Base-by-base conservation (phyloP, 2,113 vertebrate genomes). In the Pseudorhombus dupliciocellatus region DNA sequence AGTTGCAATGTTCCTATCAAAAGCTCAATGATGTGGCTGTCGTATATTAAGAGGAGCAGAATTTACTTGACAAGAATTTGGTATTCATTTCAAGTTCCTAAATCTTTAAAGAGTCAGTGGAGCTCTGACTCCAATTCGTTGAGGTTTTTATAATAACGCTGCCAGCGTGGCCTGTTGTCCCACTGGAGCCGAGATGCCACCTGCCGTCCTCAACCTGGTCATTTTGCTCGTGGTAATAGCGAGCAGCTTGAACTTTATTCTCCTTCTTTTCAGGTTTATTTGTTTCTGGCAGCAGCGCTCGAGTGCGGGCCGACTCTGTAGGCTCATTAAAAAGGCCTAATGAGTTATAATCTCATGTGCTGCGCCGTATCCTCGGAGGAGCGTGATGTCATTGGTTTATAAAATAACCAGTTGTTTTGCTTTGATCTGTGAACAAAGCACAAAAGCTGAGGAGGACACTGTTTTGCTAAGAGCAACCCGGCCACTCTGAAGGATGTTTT, bases 401-500 rank as follows among this genome's bases (percentile, higher is more conserved):
- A 66, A 70, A 85, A 75, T 63, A 85, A 81, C 68, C 59, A 3
- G 73, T 84, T 88, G 73, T 84, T 87, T 85, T 73, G 55, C 81
- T 91, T 87, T 89, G 75, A 89, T 88, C 63, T 53, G 0, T 28
- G 71, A 79, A 80, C 84, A 87, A 90, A 89, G 80, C 70, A 20
- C 21, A 31, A 72, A 73, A 52, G 51, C 71, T 57, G 54, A 51
- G 66, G 67, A 81, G 70, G 75, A 79, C 73, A 44, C 44, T 62
- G 66, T 75, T 85, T 90, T 58, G 84, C 84, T 84, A 70, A 71
- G 60, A 77, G 87, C 90, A 12, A 75, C 61, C 42, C 50, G 7
- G 62, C 22, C 50, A 67, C 89, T 88, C 84, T 90, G 83, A 91
- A 88, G 79, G 80, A 84, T 81, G 70, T 9, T 80, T 52, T 21